Conservation (phyloP, 2,888 invertebrate species). For the Mechanitis mazaeus region DNA sequence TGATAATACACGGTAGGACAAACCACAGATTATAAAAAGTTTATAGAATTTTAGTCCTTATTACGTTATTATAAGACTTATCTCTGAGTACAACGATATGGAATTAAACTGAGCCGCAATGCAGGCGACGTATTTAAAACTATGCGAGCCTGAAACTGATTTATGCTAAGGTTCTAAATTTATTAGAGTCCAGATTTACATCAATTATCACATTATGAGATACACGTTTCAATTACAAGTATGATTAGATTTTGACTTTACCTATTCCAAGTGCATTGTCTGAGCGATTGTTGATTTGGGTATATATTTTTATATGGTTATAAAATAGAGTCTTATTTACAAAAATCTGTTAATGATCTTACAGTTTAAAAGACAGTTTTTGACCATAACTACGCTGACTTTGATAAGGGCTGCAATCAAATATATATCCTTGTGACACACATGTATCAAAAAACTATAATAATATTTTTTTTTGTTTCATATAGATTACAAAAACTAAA, state of each 20-base stretch:
- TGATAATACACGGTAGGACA: slow-evolving; percentile 25
- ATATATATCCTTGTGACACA: no score
- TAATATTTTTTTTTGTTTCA: no score
- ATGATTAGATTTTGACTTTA: slow-evolving; percentile 5
- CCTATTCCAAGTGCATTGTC: no score
- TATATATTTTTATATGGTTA: no score
- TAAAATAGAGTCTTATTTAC: no score
- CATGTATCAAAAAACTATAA: no score
- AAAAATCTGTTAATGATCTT: no score
- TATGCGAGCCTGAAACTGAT: slow-evolving; percentile 34
- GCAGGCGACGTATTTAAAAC: slow-evolving; percentile 44
- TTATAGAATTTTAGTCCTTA: slow-evolving; percentile 12
- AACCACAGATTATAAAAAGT: slow-evolving; percentile 15
- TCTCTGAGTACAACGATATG: slow-evolving; percentile 14
- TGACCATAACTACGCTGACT: no score
- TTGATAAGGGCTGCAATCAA: no score
- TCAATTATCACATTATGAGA: slow-evolving; percentile 18
- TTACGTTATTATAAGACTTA: slow-evolving; percentile 1
- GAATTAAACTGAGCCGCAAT: slow-evolving; percentile 48
- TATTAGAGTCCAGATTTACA: slow-evolving; percentile 23
- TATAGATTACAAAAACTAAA: no score
- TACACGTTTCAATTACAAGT: slow-evolving; percentile 12
- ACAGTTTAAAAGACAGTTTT: no score
- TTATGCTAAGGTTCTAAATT: slow-evolving; percentile 36
- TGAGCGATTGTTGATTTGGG: no score